Evolutionary conservation across 2,113 vertebrate genomes (phyloP).

Genomic region (Peromyscus californicus): DNA sequence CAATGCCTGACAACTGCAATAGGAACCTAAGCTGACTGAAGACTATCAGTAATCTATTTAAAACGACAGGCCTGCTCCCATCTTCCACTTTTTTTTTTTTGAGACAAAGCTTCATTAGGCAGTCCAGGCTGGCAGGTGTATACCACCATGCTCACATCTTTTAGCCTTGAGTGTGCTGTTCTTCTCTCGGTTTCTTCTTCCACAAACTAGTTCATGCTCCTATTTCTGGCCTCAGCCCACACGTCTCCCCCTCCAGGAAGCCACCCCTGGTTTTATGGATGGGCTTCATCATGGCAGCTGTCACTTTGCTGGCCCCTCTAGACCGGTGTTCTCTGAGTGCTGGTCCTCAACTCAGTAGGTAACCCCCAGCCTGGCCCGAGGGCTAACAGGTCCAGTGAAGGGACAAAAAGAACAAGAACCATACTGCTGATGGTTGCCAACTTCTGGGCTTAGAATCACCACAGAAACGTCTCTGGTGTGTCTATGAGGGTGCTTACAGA

Average conservation of each 20-base stretch:
- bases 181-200: not conserved
- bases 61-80: not conserved
- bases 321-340: too few species aligned
- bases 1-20: not conserved
- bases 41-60: not conserved
- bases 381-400: not conserved
- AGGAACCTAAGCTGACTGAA: not conserved
- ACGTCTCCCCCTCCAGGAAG: constrained; percentile 17
- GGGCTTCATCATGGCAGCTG: not conserved
- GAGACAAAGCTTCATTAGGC: not conserved
- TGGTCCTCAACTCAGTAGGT: not conserved
- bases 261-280: not conserved
- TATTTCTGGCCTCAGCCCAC: not conserved
- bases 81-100: not conserved
- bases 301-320: not conserved
- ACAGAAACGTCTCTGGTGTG: not conserved
- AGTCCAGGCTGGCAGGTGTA: not conserved
- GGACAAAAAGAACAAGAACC: not conserved
- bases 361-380: not conserved
- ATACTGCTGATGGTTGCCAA: not conserved
- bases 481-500: not conserved
- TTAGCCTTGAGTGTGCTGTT: not conserved
- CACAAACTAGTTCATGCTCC: not conserved
- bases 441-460: not conserved
- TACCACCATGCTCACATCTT: not conserved